Evolutionary conservation across 2,113 vertebrate species (phyloP).

Genomic region (Cathartes aura): DNA sequence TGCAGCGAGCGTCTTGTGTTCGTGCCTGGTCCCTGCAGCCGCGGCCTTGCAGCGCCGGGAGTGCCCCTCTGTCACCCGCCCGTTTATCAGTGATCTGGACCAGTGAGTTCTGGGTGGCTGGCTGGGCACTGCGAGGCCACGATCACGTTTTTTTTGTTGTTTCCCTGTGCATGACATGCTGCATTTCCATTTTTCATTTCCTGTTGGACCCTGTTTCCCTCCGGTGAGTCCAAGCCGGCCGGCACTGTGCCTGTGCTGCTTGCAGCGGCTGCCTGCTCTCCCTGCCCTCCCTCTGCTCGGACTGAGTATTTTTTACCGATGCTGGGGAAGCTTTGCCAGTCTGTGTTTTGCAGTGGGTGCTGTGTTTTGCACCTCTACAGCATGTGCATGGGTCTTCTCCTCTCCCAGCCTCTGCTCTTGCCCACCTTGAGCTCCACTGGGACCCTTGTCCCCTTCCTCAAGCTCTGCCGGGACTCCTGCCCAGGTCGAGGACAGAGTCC

Average conservation of each 20-base stretch:
- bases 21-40: background rate
- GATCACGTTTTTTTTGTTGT: background rate
- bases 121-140: background rate
- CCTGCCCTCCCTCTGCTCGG: background rate
- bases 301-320: rapidly evolving
- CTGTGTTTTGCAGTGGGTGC: background rate
- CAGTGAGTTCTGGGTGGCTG: background rate
- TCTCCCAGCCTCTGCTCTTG: background rate
- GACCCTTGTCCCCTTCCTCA: background rate
- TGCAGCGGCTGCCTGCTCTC: background rate
- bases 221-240: background rate
- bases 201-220: slow-evolving; percentile 64
- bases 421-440: background rate
- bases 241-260: background rate
- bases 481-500: rapidly evolving
- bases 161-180: slow-evolving; percentile 38
- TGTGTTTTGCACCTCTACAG: background rate
- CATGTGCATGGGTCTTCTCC: background rate
- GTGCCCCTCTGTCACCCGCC: background rate
- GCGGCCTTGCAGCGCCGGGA: rapidly evolving
- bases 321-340: background rate
- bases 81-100: background rate
- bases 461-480: background rate
- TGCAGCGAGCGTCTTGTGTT: rapidly evolving
- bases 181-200: slow-evolving; percentile 76